Conservation (phyloP, 2,888 invertebrate species). For the Sphecodes monilicornis region DNA sequence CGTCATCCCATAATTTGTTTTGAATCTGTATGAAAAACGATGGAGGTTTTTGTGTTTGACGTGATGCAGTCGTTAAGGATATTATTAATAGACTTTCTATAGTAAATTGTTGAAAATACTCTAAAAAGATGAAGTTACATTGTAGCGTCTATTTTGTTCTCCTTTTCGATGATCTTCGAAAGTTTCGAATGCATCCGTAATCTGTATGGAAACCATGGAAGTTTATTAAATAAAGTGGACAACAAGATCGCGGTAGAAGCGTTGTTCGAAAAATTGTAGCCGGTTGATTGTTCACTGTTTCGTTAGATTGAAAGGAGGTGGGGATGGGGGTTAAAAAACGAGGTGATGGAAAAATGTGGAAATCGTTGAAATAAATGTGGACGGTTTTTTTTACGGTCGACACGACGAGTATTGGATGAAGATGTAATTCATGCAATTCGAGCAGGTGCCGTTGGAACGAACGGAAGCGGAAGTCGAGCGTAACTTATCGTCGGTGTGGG, state of each 20-base stretch:
- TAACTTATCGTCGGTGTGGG: conserved; percentile 54
- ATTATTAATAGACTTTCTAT: not conserved
- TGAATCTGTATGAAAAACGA: not conserved
- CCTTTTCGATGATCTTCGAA: not conserved
- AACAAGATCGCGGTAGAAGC: not conserved
- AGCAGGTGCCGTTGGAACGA: conserved; percentile 59
- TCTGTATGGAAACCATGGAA: too few relatives aligned
- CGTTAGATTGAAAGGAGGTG: not conserved
- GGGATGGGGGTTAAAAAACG: not conserved
- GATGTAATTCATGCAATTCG: conserved; percentile 61
- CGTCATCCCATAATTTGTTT: not conserved
- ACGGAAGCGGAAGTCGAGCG: conserved; percentile 70
- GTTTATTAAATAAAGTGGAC: not conserved
- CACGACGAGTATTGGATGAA: conserved; percentile 18
- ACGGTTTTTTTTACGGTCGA: conserved; percentile 15
- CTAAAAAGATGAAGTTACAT: not conserved
- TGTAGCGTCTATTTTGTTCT: not conserved
- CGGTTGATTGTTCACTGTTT: not conserved
- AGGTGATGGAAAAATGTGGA: not conserved
- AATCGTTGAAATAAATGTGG: not conserved
- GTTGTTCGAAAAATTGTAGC: not conserved
- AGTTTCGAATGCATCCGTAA: too few relatives aligned
- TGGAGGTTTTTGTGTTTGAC: not conserved
- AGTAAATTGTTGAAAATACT: not conserved
- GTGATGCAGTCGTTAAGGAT: not conserved